Percentiles rank a stretch among this genome's conserved stretches.
Evolutionary conservation across 2,113 vertebrate species (phyloP).

Genomic region (Mus pahari): DNA sequence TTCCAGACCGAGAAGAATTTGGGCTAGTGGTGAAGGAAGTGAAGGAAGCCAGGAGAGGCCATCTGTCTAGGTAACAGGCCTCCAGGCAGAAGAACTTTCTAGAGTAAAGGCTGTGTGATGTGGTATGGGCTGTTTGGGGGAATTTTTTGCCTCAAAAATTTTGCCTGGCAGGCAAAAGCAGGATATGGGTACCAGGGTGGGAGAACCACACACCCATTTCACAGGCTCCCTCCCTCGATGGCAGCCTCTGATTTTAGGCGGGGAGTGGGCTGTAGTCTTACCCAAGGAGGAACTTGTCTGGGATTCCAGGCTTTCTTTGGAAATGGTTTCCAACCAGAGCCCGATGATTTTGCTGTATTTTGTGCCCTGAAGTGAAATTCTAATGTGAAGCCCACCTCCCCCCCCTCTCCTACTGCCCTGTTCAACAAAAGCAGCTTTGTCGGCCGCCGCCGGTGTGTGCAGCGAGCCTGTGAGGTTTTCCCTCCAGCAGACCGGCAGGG

Average conservation of each 20-base stretch:
- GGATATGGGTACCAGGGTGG: not conserved
- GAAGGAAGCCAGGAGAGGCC: not conserved
- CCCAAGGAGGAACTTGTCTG: not conserved
- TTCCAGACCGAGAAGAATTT: not conserved
- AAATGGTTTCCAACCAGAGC: not conserved
- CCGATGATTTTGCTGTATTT: not conserved
- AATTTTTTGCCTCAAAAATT: not conserved
- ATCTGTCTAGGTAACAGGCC: not conserved
- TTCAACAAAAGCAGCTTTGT: not conserved
- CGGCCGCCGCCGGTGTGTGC: not conserved
- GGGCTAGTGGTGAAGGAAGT: not conserved
- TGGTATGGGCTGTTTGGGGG: not conserved
- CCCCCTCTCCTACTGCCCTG: not conserved
- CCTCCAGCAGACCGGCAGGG: not conserved
- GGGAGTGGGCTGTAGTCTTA: not conserved
- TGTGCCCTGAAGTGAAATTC: not conserved
- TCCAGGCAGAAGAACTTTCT: conserved; percentile 41
- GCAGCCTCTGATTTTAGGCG: no score
- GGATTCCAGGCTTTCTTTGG: not conserved
- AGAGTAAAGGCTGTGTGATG: conserved; percentile 45
- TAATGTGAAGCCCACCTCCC: not conserved
- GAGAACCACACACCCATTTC: accelerated
- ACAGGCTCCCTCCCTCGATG: accelerated
- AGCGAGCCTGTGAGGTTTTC: not conserved
- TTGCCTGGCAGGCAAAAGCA: not conserved